Conservation (phyloP, 1,140 invertebrate genomes). For the Atta colombica region DNA sequence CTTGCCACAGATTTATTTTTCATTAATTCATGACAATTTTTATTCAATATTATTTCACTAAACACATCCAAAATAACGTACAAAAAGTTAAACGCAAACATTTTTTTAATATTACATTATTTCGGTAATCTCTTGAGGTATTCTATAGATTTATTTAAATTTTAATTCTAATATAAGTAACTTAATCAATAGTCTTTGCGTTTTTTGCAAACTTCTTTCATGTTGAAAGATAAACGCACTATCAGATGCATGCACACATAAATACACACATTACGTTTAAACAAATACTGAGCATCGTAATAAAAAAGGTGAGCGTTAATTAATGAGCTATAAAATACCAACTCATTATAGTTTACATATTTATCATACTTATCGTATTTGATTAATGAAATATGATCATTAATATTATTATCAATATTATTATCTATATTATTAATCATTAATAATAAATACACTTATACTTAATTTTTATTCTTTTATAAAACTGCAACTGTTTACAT, state of each 20-base stretch:
- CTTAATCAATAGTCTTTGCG: neutral
- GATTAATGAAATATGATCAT: slow-evolving; percentile 9
- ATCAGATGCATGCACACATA: slow-evolving; percentile 33
- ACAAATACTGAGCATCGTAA: slow-evolving; percentile 40
- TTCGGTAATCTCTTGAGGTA: slow-evolving; percentile 13
- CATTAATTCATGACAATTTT: neutral
- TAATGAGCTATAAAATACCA: neutral
- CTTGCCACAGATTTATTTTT: slow-evolving; percentile 13
- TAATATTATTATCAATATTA: neutral
- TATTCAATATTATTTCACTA: slow-evolving; percentile 7
- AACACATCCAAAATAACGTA: slow-evolving; percentile 6
- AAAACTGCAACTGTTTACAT: slow-evolving; percentile 1
- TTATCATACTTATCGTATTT: neutral
- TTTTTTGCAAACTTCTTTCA: neutral
- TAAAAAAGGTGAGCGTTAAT: slow-evolving; percentile 20
- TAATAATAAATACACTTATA: slow-evolving; percentile 40
- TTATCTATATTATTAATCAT: neutral
- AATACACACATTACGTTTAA: slow-evolving; percentile 37
- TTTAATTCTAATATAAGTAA: slow-evolving; percentile 28
- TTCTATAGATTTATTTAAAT: slow-evolving; percentile 17
- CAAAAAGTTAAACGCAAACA: slow-evolving; percentile 25
- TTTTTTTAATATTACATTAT: slow-evolving; percentile 24
- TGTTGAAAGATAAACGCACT: neutral
- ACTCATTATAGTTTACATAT: neutral
- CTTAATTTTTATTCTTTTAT: neutral